Conservation (phyloP, 2,888 invertebrate genomes). For the Oscheius sp. region DNA sequence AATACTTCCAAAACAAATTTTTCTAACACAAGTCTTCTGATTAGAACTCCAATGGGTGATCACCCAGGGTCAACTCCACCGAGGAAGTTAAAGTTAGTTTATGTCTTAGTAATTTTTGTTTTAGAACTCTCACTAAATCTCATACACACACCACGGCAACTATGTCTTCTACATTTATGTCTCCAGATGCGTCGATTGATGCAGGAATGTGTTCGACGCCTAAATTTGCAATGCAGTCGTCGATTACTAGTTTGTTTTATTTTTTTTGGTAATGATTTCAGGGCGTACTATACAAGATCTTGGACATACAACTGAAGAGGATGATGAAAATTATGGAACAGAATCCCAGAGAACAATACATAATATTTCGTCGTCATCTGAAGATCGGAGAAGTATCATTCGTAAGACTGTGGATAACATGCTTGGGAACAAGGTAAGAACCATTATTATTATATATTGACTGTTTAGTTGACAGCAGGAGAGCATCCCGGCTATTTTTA, state of each 20-base stretch:
- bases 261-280: neutral
- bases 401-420: conserved; percentile 43
- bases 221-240: neutral
- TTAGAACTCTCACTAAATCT: neutral
- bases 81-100: neutral
- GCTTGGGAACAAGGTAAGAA: conserved; percentile 40
- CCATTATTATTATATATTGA: neutral
- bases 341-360: conserved; percentile 40
- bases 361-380: conserved; percentile 7
- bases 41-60: neutral
- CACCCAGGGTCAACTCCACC: conserved; percentile 29
- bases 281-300: conserved; percentile 5
- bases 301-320: conserved; percentile 38
- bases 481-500: conserved; percentile 39
- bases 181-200: neutral
- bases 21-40: neutral
- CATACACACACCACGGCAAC: conserved; percentile 3
- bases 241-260: neutral
- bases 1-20: neutral
- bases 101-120: neutral
- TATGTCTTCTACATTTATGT: neutral
- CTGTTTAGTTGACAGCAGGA: conserved; percentile 38
- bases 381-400: conserved; percentile 22
- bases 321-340: conserved; percentile 34
- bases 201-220: neutral